Conservation (phyloP, 2,888 invertebrate species). For the Diploptera punctata region DNA sequence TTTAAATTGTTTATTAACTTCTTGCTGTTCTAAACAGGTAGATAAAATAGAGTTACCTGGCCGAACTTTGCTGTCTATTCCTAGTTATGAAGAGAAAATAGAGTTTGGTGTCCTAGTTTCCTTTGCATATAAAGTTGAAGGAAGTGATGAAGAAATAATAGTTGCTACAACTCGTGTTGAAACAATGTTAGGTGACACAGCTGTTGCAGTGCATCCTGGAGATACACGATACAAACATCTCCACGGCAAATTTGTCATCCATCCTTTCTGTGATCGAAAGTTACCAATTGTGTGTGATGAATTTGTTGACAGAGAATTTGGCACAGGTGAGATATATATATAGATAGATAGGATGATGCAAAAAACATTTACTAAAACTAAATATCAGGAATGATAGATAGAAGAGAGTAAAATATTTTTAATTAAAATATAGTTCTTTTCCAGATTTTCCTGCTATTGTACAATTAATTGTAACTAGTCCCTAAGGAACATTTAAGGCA, state of each 20-base stretch:
- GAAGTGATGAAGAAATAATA: conserved; percentile 70
- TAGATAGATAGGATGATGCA: no score
- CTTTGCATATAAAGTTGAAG: conserved; percentile 88
- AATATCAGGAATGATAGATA: no score
- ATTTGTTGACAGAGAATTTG: conserved; percentile 94
- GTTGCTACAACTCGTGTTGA: conserved; percentile 98
- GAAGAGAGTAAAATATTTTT: no score
- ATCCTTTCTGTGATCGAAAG: conserved; percentile 86
- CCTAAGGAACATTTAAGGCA: no score
- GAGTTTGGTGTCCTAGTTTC: conserved; percentile 93
- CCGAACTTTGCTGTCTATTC: conserved; percentile 84
- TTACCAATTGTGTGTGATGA: conserved; percentile 91
- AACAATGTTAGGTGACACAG: conserved; percentile 98
- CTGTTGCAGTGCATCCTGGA: conserved; percentile 96
- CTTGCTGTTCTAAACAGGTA: conserved; percentile 65
- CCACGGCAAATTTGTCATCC: conserved; percentile 81
- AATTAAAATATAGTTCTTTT: no score
- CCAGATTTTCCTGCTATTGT: no score
- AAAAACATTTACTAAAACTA: no score
- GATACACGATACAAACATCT: conserved; percentile 84
- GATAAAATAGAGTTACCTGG: conserved; percentile 92
- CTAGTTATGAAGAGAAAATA: conserved; percentile 88
- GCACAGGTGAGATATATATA: conserved; percentile 86
- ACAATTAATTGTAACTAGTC: no score
- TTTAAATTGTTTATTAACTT: no score